Evolutionary conservation across 2,113 vertebrate species (phyloP).

Genomic region (Crypturellus undulatus): DNA sequence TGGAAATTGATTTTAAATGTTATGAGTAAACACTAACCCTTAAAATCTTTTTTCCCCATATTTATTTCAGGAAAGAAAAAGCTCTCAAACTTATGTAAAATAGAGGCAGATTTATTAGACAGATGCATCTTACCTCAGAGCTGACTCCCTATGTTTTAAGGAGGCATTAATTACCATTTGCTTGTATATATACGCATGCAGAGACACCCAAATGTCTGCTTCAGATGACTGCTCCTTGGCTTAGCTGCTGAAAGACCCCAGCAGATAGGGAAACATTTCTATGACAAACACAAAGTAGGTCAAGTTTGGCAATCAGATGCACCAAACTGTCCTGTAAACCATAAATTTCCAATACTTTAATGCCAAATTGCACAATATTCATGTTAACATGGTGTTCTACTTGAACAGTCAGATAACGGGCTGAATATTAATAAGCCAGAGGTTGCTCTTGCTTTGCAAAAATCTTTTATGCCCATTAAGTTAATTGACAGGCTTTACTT

Average conservation of each 20-base stretch:
- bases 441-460: slow-evolving; percentile 12
- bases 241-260: not conserved
- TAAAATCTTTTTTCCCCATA: not conserved
- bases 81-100: not conserved
- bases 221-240: not conserved
- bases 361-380: not conserved
- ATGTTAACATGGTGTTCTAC: slow-evolving; percentile 39
- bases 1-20: not conserved
- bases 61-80: not conserved
- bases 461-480: not conserved
- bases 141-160: rapidly evolving
- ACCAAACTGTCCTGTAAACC: not conserved
- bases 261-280: not conserved
- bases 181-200: not conserved
- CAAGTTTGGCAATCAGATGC: not conserved
- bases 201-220: not conserved
- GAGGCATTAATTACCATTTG: not conserved
- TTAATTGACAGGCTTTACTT: not conserved
- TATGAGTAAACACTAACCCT: not conserved
- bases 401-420: slow-evolving; percentile 22
- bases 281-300: not conserved
- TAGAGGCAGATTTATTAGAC: not conserved
- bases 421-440: not conserved
- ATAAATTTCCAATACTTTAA: slow-evolving; percentile 28
- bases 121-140: not conserved